Percentiles rank a stretch among this genome's conserved stretches.
Evolutionary conservation across 92 coral and sea anemone species (phyloP).

Genomic region (Virgularia gustaviana): DNA sequence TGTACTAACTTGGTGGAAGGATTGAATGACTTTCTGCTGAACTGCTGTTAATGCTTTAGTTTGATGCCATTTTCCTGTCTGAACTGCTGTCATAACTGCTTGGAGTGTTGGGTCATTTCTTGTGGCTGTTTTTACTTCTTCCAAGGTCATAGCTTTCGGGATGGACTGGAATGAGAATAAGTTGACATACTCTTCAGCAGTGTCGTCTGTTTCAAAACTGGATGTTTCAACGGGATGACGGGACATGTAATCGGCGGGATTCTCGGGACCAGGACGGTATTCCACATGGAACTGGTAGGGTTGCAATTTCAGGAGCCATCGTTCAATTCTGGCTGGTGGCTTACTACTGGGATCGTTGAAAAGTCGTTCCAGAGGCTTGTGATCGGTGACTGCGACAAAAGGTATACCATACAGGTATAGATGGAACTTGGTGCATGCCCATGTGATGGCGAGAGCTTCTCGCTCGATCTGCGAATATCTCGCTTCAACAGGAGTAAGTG

Average conservation of each 20-base stretch:
- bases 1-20: too few relatives aligned
- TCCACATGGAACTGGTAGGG: background rate
- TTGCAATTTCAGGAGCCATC: background rate
- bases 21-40: too few relatives aligned
- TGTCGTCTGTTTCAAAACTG: background rate
- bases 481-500: background rate
- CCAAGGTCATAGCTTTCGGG: slow-evolving; percentile 6
- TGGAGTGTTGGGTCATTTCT: slow-evolving; percentile 13
- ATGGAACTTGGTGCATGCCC: slow-evolving; percentile 1
- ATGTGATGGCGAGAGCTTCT: background rate
- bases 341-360: slow-evolving; percentile 2
- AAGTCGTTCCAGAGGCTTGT: background rate
- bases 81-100: too few relatives aligned
- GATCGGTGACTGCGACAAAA: background rate
- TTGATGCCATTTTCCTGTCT: too few relatives aligned
- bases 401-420: background rate
- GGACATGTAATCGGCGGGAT: slow-evolving; percentile 10
- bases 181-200: slow-evolving; percentile 6
- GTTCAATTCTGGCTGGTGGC: slow-evolving; percentile 3
- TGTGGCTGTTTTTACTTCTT: background rate
- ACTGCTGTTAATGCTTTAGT: too few relatives aligned
- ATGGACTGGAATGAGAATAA: slow-evolving; percentile 1
- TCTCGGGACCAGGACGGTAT: background rate
- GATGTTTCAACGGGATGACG: background rate
- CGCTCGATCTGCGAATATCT: slow-evolving; percentile 5